These are phyloP conservation scores for Charadrius vociferus DNA, from an alignment of 2,113 vertebrate species.

Conservation along the genomic window DNA sequence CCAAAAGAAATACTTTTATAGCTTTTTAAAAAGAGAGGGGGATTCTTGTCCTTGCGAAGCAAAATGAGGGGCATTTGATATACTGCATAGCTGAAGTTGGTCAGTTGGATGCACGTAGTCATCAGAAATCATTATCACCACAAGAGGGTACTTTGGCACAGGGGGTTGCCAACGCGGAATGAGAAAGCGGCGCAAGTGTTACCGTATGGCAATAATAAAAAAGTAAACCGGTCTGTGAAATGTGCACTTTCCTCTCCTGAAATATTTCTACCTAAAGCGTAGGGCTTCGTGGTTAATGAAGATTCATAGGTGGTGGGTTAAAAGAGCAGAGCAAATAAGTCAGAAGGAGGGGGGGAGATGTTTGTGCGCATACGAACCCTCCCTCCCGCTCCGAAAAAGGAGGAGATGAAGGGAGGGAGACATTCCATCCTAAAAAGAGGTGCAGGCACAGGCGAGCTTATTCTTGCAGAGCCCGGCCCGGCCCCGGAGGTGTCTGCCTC, in stretches of 20 bases:
- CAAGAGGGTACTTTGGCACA: slow-evolving; percentile 55
- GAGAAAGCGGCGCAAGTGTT: background rate
- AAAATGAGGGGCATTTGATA: slow-evolving; percentile 3
- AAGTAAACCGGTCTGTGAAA: background rate
- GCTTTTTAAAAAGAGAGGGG: background rate
- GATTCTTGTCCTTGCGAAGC: background rate
- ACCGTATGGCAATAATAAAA: background rate
- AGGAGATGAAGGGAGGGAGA: background rate
- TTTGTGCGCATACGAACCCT: background rate
- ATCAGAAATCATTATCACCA: slow-evolving; percentile 28
- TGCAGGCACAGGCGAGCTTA: background rate
- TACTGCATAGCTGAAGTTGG: background rate
- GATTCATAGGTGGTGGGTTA: background rate
- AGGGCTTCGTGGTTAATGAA: background rate
- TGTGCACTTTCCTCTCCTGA: background rate
- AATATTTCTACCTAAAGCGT: background rate
- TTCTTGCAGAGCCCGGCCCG: background rate
- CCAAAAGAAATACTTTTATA: background rate
- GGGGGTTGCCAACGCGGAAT: background rate
- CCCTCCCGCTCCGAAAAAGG: background rate
- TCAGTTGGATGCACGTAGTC: background rate
- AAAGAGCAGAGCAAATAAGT: background rate
- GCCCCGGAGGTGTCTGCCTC: background rate
- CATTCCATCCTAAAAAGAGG: background rate
- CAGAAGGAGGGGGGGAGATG: background rate